Base-by-base conservation (phyloP, 2,888 invertebrate genomes). In the Hybos culiciformis region DNA sequence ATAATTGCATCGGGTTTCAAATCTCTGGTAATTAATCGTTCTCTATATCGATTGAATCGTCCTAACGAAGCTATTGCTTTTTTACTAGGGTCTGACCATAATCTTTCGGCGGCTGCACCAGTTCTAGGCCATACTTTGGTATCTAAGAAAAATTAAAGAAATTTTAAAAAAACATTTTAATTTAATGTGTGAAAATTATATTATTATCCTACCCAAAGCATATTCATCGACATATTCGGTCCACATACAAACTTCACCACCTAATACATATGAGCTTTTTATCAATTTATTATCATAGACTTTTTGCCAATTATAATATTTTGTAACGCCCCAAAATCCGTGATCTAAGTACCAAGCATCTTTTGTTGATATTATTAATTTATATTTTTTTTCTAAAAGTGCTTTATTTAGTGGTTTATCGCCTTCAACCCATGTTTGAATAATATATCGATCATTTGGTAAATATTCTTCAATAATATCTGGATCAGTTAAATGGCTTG, bases 281-380 rank as follows among this genome's bases (percentile, higher is more conserved):
- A 77, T 75, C 53, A 85, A 60, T 26, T 60, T 63, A 61, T 83
- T 80, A 1, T 74, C 67, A 56, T 86, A 88, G 53, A 81, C 82
- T 12, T 68, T 72, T 47, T 77, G 72, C 87, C 88, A 88, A 45
- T 77, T 78, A 53, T 83, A 79, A 58, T 81, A 90, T 15, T 62
- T 68, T 0, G 86, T 86, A 17, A 43, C 61, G 1, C 84, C 83
- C 83, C 85, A 85, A 63, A 84, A 83, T 0, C 88, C 88, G 56
- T 85, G 88, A 63, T 90, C 87, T 47, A 90, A 63, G 56, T 87
- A 88, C 86, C 86, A 87, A 12, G 82, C 75, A 60, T 90, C 80
- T 54, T 84, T 85, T 0, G 86, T 87, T 0, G 85, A 80, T 15
- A 83, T 72, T 2, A 90, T 76, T 0, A 83, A 60, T 19, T 73